Evolutionary conservation across 2,888 invertebrate species (phyloP).

Genomic region (Parochlus steinenii): DNA sequence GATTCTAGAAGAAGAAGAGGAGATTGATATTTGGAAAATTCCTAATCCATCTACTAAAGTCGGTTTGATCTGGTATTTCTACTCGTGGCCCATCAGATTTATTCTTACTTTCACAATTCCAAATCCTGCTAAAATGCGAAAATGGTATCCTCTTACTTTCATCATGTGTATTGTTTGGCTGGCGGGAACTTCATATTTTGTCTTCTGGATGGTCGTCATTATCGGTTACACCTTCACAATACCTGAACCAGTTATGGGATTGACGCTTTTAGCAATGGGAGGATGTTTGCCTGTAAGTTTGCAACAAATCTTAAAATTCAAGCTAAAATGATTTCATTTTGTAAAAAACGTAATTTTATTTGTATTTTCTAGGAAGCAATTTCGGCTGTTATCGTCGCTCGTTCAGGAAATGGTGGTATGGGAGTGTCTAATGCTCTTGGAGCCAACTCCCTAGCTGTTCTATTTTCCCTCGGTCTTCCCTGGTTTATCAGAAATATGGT

Average conservation of each 20-base stretch:
- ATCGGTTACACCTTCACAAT: constrained; percentile 53
- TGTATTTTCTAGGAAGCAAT: too few relatives aligned
- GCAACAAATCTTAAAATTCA: too few relatives aligned
- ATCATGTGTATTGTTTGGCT: constrained; percentile 78
- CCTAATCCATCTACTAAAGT: constrained; percentile 13
- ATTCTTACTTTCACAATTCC: constrained; percentile 53
- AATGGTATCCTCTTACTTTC: constrained; percentile 60
- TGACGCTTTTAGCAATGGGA: constrained; percentile 80
- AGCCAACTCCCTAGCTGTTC: constrained; percentile 69
- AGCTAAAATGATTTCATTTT: too few relatives aligned
- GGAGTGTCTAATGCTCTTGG: constrained; percentile 77
- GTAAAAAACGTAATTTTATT: too few relatives aligned
- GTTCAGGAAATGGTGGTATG: constrained; percentile 75
- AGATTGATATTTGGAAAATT: background rate
- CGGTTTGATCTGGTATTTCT: constrained; percentile 41
- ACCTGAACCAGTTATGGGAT: constrained; percentile 79
- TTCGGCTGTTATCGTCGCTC: constrained; percentile 70
- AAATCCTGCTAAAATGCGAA: constrained; percentile 41
- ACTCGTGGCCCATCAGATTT: constrained; percentile 53
- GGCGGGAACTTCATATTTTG: constrained; percentile 65
- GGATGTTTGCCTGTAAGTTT: constrained; percentile 84
- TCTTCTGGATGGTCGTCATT: constrained; percentile 83
- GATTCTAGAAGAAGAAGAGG: background rate
- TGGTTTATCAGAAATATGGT: constrained; percentile 62
- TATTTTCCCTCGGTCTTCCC: constrained; percentile 66